Evolutionary conservation across 2,113 vertebrate genomes (phyloP).

Genomic region (Phyllostomus discolor): DNA sequence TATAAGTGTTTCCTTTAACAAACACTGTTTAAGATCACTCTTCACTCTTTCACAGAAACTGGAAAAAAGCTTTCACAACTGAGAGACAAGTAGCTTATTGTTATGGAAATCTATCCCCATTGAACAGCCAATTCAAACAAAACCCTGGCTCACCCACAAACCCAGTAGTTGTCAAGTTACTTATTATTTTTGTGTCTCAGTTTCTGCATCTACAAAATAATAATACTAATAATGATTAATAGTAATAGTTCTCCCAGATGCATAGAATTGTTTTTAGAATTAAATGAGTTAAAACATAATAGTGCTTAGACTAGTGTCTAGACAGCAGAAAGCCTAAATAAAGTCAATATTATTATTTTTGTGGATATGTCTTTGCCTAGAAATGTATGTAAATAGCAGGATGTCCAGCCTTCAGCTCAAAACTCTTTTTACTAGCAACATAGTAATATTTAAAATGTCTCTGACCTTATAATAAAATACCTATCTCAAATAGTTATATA

Average conservation of each 20-base stretch:
- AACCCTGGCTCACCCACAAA: background rate
- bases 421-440: background rate
- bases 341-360: background rate
- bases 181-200: background rate
- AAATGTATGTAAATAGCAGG: background rate
- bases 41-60: background rate
- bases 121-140: slow-evolving; percentile 36
- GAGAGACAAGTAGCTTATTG: background rate
- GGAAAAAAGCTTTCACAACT: background rate
- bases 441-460: slow-evolving; percentile 15
- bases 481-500: background rate
- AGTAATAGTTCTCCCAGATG: background rate
- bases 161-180: background rate
- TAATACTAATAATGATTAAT: background rate
- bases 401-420: background rate
- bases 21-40: background rate
- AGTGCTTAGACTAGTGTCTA: background rate
- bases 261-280: background rate
- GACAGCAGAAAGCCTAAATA: background rate
- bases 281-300: background rate
- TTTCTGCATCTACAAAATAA: background rate
- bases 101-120: slow-evolving; percentile 8
- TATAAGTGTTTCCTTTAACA: slow-evolving; percentile 5
- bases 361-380: background rate
- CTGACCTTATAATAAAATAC: background rate